Percentiles rank a stretch among this genome's conserved stretches.
These are phyloP conservation scores for Mionectes macconnelli DNA, from an alignment of 2,113 vertebrate species.

Conservation along the genomic window DNA sequence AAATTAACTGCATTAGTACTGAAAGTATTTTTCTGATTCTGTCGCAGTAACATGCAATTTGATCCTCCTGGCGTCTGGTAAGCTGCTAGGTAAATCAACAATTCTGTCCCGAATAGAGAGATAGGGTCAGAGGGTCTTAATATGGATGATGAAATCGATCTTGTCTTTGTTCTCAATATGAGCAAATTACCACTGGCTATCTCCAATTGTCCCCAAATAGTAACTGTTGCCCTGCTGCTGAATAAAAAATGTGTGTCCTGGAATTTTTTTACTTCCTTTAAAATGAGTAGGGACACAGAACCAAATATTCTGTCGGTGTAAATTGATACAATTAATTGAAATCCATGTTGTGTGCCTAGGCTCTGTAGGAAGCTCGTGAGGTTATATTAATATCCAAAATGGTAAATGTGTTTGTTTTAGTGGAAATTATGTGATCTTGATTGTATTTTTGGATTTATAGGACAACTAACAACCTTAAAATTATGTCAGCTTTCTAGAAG, in stretches of 20 bases:
- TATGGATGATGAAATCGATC: not conserved
- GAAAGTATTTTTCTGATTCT: not conserved
- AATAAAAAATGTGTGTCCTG: not conserved
- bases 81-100: slow-evolving; percentile 21
- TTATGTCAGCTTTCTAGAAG: not conserved
- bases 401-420: not conserved
- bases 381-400: not conserved
- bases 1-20: slow-evolving; percentile 24
- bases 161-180: not conserved
- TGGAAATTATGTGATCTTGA: not conserved
- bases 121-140: not conserved
- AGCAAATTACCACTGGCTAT: not conserved
- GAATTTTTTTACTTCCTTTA: not conserved
- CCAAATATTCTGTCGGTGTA: not conserved
- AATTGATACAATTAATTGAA: not conserved
- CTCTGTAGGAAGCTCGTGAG: not conserved
- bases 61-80: slow-evolving; percentile 18
- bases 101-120: slow-evolving; percentile 7
- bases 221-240: not conserved
- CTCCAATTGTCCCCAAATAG: not conserved
- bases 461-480: not conserved
- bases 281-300: not conserved
- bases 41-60: slow-evolving; percentile 9
- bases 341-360: not conserved
- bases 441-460: not conserved